Evolutionary conservation across 2,888 invertebrate species (phyloP).

Genomic region (Meliscaeva auricollis): DNA sequence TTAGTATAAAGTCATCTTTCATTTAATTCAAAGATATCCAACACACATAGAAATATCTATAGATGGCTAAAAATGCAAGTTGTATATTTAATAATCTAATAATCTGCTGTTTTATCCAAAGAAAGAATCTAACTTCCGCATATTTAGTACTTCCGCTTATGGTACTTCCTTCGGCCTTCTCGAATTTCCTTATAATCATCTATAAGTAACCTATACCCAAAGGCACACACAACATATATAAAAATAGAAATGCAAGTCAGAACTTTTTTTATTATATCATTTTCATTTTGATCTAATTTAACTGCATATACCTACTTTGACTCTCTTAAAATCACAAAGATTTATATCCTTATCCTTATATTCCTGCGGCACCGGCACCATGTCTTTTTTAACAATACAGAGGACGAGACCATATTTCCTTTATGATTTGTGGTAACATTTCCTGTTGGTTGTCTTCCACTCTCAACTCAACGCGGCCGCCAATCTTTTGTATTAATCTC

Average conservation of each 20-base stretch:
- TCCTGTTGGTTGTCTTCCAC: conserved; percentile 63
- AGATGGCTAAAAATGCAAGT: too few species aligned
- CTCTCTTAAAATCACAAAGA: conserved; percentile 13
- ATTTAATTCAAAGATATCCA: too few species aligned
- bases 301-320: conserved; percentile 6
- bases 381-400: conserved; percentile 25
- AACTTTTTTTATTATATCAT: conserved; percentile 10
- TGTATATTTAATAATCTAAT: too few species aligned
- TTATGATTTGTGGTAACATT: conserved; percentile 67
- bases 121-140: too few species aligned
- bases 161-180: too few species aligned
- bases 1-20: too few species aligned
- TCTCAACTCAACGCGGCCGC: conserved; percentile 55
- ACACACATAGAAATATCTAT: too few species aligned
- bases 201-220: too few species aligned
- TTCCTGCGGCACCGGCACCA: conserved; percentile 13
- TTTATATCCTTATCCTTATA: conserved; percentile 2
- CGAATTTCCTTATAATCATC: too few species aligned
- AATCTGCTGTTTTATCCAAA: too few species aligned
- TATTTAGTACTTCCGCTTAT: too few species aligned
- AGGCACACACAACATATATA: too few species aligned
- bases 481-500: conserved; percentile 67
- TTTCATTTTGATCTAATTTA: conserved; percentile 21
- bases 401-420: conserved; percentile 32
- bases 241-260: not conserved